These are phyloP conservation scores for Eurytoma californica DNA, from an alignment of 2,888 invertebrate species.

Conservation along the genomic window DNA sequence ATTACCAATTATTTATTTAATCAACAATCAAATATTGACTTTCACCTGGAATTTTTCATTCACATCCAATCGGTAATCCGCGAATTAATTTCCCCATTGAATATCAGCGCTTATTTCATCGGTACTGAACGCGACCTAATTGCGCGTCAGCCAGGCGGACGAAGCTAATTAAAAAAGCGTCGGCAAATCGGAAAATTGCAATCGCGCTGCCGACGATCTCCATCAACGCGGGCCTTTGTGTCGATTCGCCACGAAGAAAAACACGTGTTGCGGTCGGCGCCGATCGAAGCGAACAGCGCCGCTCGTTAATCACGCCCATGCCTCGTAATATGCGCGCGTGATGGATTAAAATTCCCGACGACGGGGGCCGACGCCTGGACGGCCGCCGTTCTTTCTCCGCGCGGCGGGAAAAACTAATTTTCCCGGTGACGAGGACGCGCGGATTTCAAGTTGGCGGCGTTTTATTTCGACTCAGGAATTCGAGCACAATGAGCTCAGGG, in stretches of 20 bases:
- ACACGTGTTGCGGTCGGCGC: constrained; percentile 13
- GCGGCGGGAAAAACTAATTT: constrained; percentile 45
- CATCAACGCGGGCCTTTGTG: neutral
- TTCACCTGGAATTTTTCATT: too few relatives aligned
- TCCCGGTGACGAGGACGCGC: constrained; percentile 32
- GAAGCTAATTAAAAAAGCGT: too few relatives aligned
- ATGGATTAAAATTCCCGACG: constrained; percentile 60
- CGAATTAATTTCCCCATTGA: too few relatives aligned
- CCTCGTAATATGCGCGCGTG: constrained; percentile 55
- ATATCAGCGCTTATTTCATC: too few relatives aligned
- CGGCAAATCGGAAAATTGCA: constrained; percentile 12
- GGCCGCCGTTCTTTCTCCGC: neutral
- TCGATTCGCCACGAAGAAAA: constrained; percentile 13
- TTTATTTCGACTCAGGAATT: too few relatives aligned
- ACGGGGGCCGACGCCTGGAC: neutral
- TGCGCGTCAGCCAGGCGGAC: too few relatives aligned
- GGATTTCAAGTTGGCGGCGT: constrained; percentile 13
- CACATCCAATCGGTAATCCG: too few relatives aligned
- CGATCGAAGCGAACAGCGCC: constrained; percentile 28
- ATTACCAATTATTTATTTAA: too few relatives aligned
- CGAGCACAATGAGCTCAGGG: too few relatives aligned
- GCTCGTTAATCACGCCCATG: constrained; percentile 60
- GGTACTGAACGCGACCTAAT: too few relatives aligned
- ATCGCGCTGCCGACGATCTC: neutral
- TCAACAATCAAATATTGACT: too few relatives aligned